Base-by-base conservation (phyloP, 2,888 invertebrate genomes). In the Brenthis daphne region DNA sequence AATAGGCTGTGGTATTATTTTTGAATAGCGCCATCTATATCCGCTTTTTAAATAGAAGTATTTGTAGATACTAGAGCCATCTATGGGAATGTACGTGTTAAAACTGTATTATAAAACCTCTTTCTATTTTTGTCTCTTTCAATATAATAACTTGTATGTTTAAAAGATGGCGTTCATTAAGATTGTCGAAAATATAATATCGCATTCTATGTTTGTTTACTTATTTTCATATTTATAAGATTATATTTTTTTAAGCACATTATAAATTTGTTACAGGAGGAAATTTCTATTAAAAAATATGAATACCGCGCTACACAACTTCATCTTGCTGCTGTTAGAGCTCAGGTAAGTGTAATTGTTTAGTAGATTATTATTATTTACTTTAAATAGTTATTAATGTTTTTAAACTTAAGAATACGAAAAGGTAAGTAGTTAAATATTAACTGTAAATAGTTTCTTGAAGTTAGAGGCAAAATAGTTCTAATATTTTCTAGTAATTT, bases 251-350 rank as follows among this genome's bases (percentile, higher is more conserved):
- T 50, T 2, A 29, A 50, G 1, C 29, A 37, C 4, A 1, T 13
- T 16, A 51, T 33, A 8, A 13, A 20, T 63, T 71, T 64, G 43
- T 77, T 68, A 66, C 97, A 99, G 93, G 98, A 99, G 88, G 98
- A 99, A 81, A 96, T 99, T 85, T 98, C 98, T 75, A 94, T 97
- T 93, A 98, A 98, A 91, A 95, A 97, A 82, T 98, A 98, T 89
- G 98, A 99, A 93, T 95, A 98, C 77, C 95, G 97, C 76, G 96
- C 98, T 64, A 97, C 98, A 58, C 97, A 98, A 85, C 94, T 99
- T 74, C 98, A 98, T 88, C 94, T 98, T 73, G 96, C 97, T 65
- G 97, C 98, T 69, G 96, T 98, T 67, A 95, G 96, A 92, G 96
- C 98, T 69, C 98, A 99, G 96, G 98, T 98, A 94, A 94, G 94